phyloP scores from a whole-genome alignment of 2,113 vertebrate species.

The Malurus elegans region DNA sequence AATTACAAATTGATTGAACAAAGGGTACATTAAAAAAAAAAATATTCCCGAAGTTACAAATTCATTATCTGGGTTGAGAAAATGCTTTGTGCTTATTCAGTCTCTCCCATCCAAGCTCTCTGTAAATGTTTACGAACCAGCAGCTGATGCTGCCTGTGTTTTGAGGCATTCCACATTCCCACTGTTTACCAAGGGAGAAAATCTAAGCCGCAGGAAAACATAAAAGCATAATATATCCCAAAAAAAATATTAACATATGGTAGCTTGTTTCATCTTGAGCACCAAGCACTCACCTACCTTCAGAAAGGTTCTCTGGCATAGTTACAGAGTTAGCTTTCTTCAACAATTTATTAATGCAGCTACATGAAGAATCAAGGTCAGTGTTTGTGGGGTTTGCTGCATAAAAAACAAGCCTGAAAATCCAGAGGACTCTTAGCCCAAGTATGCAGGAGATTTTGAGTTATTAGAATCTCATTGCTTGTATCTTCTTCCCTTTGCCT shows the following conservation, averaged over 20 bases:
- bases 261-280: not conserved
- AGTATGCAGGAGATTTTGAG: not conserved
- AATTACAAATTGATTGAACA: conserved; percentile 36
- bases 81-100: not conserved
- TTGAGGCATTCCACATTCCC: not conserved
- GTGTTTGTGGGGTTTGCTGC: not conserved
- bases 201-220: not conserved
- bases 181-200: not conserved
- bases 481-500: not conserved
- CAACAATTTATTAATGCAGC: not conserved
- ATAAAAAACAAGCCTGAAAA: not conserved
- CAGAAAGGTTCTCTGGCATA: not conserved
- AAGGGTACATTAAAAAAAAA: not conserved
- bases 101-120: not conserved
- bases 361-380: not conserved
- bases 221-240: not conserved
- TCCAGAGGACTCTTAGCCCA: not conserved
- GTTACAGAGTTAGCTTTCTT: not conserved
- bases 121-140: not conserved
- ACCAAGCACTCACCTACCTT: not conserved
- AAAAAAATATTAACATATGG: not conserved
- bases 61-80: not conserved
- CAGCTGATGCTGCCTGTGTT: not conserved
- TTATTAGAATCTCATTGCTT: not conserved
- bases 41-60: not conserved